phyloP scores from a whole-genome alignment of 2,888 invertebrate species.

The Girardia tigrina region DNA sequence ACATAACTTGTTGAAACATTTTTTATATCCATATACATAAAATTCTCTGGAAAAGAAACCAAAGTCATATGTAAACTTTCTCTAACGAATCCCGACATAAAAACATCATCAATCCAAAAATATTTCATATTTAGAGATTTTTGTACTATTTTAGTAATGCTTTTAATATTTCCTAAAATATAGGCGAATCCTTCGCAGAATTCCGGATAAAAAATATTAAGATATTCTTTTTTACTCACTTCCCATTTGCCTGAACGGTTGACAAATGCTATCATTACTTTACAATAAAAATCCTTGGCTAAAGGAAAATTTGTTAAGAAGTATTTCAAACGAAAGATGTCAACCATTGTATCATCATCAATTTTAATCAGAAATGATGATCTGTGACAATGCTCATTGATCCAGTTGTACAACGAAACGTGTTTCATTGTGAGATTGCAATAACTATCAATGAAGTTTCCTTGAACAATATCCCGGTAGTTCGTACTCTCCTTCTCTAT shows the following conservation, averaged over 20 bases:
- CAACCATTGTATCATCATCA: background rate
- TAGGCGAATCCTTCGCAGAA: background rate
- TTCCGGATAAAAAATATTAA: background rate
- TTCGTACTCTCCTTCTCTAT: background rate
- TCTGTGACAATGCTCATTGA: background rate
- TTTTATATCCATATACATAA: background rate
- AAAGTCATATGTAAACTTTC: background rate
- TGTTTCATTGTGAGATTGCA: background rate
- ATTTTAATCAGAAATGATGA: background rate
- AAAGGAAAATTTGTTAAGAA: background rate
- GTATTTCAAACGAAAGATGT: background rate
- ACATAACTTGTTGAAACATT: too few species aligned
- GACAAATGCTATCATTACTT: background rate
- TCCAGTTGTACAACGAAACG: background rate
- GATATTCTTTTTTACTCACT: background rate
- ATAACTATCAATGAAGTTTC: constrained; percentile 8
- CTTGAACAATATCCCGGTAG: background rate
- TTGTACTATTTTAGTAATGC: background rate
- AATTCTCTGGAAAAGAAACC: background rate
- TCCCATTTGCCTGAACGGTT: background rate
- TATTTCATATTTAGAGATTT: background rate
- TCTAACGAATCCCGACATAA: background rate
- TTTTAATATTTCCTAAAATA: background rate
- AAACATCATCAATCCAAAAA: background rate
- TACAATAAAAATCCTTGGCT: background rate